Conservation (phyloP, 2,888 invertebrate genomes). For the Drosophila anomalata region DNA sequence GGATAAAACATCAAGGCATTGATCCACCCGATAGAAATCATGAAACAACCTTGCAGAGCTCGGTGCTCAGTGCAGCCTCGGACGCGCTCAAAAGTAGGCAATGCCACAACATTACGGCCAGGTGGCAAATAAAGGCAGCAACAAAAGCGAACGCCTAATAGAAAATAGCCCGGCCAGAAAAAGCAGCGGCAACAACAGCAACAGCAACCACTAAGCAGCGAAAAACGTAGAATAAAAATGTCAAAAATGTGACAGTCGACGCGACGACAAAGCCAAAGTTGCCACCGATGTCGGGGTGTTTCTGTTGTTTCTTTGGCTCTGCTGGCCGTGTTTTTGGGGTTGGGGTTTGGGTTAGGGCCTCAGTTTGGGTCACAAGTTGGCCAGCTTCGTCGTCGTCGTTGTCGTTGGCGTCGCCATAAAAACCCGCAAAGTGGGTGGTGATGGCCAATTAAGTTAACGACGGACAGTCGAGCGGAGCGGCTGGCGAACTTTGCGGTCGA, state of each 20-base stretch:
- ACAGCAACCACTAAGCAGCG: conserved; percentile 53
- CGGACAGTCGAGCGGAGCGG: conserved; percentile 46
- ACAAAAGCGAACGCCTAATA: conserved; percentile 48
- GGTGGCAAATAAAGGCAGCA: conserved; percentile 61
- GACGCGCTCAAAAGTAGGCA: conserved; percentile 67
- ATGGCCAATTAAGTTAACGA: conserved; percentile 79
- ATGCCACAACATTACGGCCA: conserved; percentile 63
- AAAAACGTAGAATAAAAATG: conserved; percentile 75
- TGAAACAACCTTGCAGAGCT: background rate
- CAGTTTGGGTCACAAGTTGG: conserved; percentile 34
- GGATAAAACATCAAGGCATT: background rate
- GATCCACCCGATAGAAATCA: too few species aligned
- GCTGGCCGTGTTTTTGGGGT: conserved; percentile 25
- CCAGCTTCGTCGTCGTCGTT: conserved; percentile 28
- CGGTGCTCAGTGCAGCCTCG: conserved; percentile 2
- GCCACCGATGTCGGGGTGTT: conserved; percentile 39
- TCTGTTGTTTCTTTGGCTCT: conserved; percentile 32
- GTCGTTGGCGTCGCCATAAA: conserved; percentile 62
- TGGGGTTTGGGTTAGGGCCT: conserved; percentile 33
- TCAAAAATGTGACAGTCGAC: conserved; percentile 74
- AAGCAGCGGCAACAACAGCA: conserved; percentile 18
- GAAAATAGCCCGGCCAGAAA: conserved; percentile 48
- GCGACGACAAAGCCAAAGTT: conserved; percentile 45
- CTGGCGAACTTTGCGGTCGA: conserved; percentile 69
- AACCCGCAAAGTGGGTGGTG: conserved; percentile 76